Evolutionary conservation across 2,888 invertebrate species (phyloP), one percentile per base, ranked within the genome.

Genomic region (Venusia cambrica): DNA sequence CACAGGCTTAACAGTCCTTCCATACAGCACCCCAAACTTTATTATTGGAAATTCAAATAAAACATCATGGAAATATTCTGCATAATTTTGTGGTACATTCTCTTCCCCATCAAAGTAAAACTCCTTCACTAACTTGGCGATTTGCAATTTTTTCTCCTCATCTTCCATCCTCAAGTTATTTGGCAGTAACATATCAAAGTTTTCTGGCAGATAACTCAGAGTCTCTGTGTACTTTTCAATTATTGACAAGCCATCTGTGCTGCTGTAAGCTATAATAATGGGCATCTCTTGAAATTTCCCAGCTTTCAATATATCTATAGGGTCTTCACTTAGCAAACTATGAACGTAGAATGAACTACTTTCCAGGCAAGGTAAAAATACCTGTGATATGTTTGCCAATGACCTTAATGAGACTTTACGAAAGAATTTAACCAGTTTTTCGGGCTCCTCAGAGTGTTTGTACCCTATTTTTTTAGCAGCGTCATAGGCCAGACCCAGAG

Each of bases 401-500:
- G 51, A 46, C 5, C 43, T 43, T 1, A 34, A 20, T 5, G 69
- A 36, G 1, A 65, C 19, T 4, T 59, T 45, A 15, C 52, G 47
- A 21, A 71, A 76, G 38, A 77, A 84, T 1, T 48, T 48, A 2
- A 58, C 49, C 3, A 85, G 31, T 8, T 67, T 51, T 0, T 46
- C 40, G 0, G 39, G 19, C n/a, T 62, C 49, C 2, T 52, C 41
- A 0, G 45, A 38, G 3, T 64, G 63, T 7, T 55, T 42, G 13
- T 73, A 80, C 1, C 76, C 91, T 73, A 92, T 50, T 67, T 80
- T 45, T 35, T 50, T 51, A 51, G 89, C 76, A 50, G 81, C 73
- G 53, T 79, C 47, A 2, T 63, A 45, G 5, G 81, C 83, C 5
- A 47, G 42, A 1, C 44, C 10, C 3, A 66, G 7, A 0, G 79